Percentiles rank a stretch among this genome's conserved stretches.
phyloP scores from a whole-genome alignment of 2,113 vertebrate species.

The Cavia aperea region DNA sequence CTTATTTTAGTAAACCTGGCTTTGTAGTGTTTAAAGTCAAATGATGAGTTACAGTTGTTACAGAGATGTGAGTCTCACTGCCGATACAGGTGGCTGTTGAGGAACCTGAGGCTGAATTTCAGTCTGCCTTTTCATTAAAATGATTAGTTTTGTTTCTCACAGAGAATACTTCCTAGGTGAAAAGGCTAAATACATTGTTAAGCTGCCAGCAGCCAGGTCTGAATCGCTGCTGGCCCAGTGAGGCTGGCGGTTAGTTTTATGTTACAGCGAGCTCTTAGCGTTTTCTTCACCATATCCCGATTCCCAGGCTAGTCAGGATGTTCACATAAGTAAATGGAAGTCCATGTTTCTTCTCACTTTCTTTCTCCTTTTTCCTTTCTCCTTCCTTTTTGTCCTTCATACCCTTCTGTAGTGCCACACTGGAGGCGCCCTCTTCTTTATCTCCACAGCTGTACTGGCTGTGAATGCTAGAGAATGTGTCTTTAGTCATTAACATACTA shows the following conservation, averaged over 20 bases:
- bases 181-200: neutral
- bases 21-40: neutral
- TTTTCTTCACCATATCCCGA: slow-evolving; percentile 5
- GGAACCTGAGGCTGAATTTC: slow-evolving; percentile 1
- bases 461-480: neutral
- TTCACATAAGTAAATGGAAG: slow-evolving; percentile 29
- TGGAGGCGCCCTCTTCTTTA: neutral
- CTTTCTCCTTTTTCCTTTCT: neutral
- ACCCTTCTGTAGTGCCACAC: neutral
- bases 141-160: neutral
- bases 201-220: neutral
- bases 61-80: neutral
- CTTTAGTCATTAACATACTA: neutral
- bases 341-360: neutral
- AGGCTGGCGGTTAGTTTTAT: neutral
- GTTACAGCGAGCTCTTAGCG: neutral
- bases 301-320: neutral
- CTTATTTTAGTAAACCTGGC: neutral
- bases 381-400: neutral
- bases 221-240: neutral
- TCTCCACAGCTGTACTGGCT: neutral
- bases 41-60: slow-evolving; percentile 4
- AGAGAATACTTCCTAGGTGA: neutral
- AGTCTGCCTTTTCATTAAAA: slow-evolving; percentile 14
- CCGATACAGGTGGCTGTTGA: neutral